These are phyloP conservation scores for Porites evermanni DNA, from an alignment of 92 coral and sea anemone genomes.

Conservation along the genomic window DNA sequence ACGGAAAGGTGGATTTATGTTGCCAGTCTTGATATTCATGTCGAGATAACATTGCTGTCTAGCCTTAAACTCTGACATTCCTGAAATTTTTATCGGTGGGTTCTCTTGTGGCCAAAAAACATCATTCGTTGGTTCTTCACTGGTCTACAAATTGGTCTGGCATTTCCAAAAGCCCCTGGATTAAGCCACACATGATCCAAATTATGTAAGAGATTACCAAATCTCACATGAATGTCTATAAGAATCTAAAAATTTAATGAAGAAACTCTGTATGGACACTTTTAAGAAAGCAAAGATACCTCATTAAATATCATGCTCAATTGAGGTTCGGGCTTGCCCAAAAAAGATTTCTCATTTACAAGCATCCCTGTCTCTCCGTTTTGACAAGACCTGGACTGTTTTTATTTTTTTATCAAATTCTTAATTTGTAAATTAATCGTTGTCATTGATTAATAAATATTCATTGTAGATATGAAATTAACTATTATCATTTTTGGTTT, in stretches of 20 bases:
- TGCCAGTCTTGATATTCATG: too few relatives aligned
- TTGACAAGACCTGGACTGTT: constrained; percentile 28
- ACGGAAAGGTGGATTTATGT: too few relatives aligned
- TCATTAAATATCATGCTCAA: constrained; percentile 33
- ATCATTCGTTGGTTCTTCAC: constrained; percentile 17
- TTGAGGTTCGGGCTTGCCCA: constrained; percentile 34
- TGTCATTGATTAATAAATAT: constrained; percentile 11
- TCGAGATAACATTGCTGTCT: neutral
- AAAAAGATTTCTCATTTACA: constrained; percentile 16
- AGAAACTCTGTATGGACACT: neutral
- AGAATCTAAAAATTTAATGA: constrained; percentile 39
- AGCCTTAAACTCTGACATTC: constrained; percentile 29
- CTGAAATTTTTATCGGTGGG: neutral
- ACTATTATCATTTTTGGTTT: constrained; percentile 3
- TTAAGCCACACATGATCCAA: constrained; percentile 34
- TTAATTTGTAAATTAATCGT: constrained; percentile 20
- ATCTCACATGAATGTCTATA: constrained; percentile 35
- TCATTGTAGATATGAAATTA: neutral
- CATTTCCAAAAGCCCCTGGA: constrained; percentile 9
- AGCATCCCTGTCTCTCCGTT: constrained; percentile 20
- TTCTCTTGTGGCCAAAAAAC: constrained; percentile 17
- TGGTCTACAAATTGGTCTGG: constrained; percentile 23
- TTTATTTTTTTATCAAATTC: constrained; percentile 2
- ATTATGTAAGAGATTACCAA: constrained; percentile 20
- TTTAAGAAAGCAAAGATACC: constrained; percentile 5